Conservation (phyloP, 64 coral and sea anemone genomes). For the Montipora sp. region DNA sequence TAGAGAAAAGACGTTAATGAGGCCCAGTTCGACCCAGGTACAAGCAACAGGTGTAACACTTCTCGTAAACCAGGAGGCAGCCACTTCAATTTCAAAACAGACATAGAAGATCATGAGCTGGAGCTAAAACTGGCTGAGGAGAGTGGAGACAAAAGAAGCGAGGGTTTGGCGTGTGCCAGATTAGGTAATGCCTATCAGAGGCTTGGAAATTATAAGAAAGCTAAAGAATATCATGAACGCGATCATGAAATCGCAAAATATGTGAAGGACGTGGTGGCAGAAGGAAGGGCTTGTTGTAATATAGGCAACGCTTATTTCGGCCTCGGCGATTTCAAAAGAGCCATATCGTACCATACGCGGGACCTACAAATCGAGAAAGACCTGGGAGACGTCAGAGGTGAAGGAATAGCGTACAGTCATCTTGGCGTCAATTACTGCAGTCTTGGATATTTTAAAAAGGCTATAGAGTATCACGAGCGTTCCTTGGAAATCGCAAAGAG, state of each 20-base stretch:
- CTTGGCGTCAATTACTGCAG: not conserved
- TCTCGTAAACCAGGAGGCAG: not conserved
- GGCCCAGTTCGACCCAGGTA: not conserved
- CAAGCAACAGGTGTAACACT: not conserved
- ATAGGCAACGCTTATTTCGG: not conserved
- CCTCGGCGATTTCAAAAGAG: conserved; percentile 33
- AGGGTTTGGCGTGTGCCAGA: not conserved
- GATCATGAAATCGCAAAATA: not conserved
- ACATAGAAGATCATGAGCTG: not conserved
- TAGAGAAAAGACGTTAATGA: not conserved
- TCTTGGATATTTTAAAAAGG: conserved; percentile 12
- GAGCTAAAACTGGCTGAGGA: not conserved
- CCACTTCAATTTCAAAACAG: not conserved
- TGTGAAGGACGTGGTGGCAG: no score
- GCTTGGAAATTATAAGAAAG: not conserved
- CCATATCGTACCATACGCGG: conserved; percentile 1
- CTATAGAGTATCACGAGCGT: conserved; percentile 1
- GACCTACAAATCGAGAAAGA: not conserved
- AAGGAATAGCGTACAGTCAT: conserved; percentile 1
- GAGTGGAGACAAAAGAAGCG: not conserved
- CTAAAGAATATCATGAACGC: not conserved
- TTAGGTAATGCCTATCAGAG: not conserved
- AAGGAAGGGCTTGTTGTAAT: not conserved
- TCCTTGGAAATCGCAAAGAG: not conserved
- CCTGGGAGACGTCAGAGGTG: not conserved